Evolutionary conservation across 2,888 invertebrate genomes (phyloP).

Genomic region (Fissipunctia ypsillon): DNA sequence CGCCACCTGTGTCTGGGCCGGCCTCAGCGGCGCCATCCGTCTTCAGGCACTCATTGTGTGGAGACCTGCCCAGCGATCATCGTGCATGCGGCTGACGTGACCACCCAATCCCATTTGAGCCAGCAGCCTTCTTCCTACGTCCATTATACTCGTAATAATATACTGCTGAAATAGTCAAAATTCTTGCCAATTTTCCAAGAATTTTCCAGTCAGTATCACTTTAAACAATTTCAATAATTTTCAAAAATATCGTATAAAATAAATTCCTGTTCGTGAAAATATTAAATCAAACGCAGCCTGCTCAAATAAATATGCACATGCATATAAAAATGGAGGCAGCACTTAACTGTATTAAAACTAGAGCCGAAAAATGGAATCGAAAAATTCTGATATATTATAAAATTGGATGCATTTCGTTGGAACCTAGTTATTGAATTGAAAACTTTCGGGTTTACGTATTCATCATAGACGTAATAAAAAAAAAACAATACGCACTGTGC

Average conservation of each 20-base stretch:
- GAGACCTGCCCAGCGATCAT: no score
- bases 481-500: not conserved
- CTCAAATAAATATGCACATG: slow-evolving; percentile 38
- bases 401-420: slow-evolving; percentile 62
- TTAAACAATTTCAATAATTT: slow-evolving; percentile 13
- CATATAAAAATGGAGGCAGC: slow-evolving; percentile 58
- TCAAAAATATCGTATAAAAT: not conserved
- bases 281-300: slow-evolving; percentile 25
- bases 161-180: not conserved
- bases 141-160: no score
- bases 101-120: no score
- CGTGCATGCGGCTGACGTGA: no score
- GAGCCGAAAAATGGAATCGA: slow-evolving; percentile 61
- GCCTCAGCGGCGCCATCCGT: no score
- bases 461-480: slow-evolving; percentile 17
- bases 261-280: slow-evolving; percentile 16
- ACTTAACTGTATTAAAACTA: slow-evolving; percentile 71
- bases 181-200: not conserved
- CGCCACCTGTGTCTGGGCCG: no score
- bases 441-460: slow-evolving; percentile 8
- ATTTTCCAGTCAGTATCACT: not conserved
- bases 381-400: slow-evolving; percentile 61
- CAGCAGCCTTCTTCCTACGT: no score
- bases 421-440: slow-evolving; percentile 49
- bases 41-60: no score